A percentile compares a stretch with the other conserved stretches of the same genome.
Evolutionary conservation across 2,888 invertebrate species (phyloP).

Genomic region (Linyphia triangularis): DNA sequence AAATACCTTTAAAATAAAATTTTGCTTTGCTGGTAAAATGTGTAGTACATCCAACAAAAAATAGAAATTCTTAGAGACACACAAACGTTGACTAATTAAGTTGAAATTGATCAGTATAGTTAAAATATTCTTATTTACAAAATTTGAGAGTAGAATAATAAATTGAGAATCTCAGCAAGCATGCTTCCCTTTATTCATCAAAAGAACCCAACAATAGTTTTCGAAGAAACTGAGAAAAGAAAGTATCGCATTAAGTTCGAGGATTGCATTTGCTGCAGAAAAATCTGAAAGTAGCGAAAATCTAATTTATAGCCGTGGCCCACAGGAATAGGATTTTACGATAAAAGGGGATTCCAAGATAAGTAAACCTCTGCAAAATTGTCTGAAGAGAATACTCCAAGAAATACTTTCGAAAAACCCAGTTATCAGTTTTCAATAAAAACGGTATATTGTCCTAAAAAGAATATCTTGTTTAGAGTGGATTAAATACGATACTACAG

Average conservation of each 20-base stretch:
- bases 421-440: conserved; percentile 10
- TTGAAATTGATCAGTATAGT: no score
- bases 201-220: background rate
- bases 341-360: background rate
- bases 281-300: conserved; percentile 10
- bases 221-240: background rate
- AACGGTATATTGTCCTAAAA: background rate
- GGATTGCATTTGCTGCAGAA: background rate
- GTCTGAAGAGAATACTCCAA: background rate
- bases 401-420: background rate
- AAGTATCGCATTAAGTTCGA: background rate
- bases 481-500: background rate
- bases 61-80: no score
- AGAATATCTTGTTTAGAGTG: background rate
- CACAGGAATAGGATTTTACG: conserved; percentile 8
- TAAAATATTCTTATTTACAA: background rate
- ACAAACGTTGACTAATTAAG: no score
- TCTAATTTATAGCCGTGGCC: background rate
- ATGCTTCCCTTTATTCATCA: background rate
- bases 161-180: background rate
- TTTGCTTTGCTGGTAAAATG: no score
- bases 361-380: background rate
- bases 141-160: background rate
- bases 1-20: no score
- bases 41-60: no score